Base-by-base conservation (phyloP, 1,140 invertebrate genomes). In the Sycophila sp. region DNA sequence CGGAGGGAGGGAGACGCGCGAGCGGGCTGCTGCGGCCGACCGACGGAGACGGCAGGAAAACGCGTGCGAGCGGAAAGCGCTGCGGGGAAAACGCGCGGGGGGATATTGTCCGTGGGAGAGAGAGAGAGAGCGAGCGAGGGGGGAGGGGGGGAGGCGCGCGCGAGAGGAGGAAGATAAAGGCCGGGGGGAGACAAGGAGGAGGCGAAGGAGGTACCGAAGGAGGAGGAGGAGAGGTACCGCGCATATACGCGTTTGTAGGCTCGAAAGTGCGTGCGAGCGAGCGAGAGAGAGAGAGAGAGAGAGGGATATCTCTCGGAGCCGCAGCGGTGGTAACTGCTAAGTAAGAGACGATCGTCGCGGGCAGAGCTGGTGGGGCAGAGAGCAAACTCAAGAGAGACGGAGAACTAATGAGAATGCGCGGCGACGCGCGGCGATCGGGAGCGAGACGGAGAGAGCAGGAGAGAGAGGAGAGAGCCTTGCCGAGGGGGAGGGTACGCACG, bases 221-320 rank as follows among this genome's bases (percentile, higher is more conserved):
- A 65, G 66, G 63, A 70, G 67, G 42, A 73, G 56, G 72, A 15
- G 34, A 53, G 63, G 38, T 42, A 55, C 66, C 56, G 26, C 34
- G 56, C 13, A 71, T 56, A 67, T n/a, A n/a, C n/a, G 19, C 42
- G 19, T 22, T 19, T n/a, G n/a, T n/a, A n/a, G n/a, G n/a, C n/a
- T n/a, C n/a, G n/a, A n/a, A n/a, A n/a, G n/a, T n/a, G 22, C n/a
- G n/a, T n/a, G n/a, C n/a, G n/a, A n/a, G n/a, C n/a, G n/a, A n/a
- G 45, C 17, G 60, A 53, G 26, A 66, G 47, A 60, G 28, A 53
- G 53, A 62, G 55, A 60, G n/a, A 65, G 30, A 17, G 22, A 65
- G 28, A 7, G 19, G 26, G 42, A 36, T 19, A 47, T 42, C n/a
- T 40, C 2, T 15, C 3, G 10, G 56, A 49, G 64, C 30, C 22